Evolutionary conservation across 2,888 invertebrate species (phyloP).

Genomic region (Agriopis marginaria): DNA sequence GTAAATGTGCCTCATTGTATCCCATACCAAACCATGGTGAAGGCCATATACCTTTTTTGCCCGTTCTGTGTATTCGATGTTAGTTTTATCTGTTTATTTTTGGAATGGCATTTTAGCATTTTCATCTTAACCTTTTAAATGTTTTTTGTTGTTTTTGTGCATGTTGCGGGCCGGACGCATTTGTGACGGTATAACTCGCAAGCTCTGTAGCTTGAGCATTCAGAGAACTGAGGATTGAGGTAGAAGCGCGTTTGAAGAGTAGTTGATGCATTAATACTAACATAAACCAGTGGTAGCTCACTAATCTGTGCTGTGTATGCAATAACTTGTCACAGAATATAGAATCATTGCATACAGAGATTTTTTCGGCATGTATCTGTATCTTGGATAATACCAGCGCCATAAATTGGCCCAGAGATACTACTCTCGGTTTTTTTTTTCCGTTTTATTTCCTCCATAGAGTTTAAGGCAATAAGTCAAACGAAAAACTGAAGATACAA

Average conservation of each 20-base stretch:
- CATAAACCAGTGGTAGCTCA: too few species aligned
- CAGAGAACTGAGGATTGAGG: background rate
- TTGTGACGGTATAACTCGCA: background rate
- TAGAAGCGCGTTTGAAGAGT: background rate
- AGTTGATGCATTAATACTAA: too few species aligned
- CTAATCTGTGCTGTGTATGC: too few species aligned
- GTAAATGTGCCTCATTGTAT: constrained; percentile 13
- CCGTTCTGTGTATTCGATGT: constrained; percentile 17
- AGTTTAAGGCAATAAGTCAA: too few species aligned
- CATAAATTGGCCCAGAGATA: too few species aligned
- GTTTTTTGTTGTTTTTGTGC: constrained; percentile 11
- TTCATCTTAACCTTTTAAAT: constrained; percentile 15
- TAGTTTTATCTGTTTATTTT: background rate
- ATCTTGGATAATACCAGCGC: too few species aligned
- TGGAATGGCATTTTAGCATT: constrained; percentile 12
- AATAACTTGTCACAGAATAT: too few species aligned
- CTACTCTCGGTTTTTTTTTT: too few species aligned
- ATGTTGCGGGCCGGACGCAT: constrained; percentile 20
- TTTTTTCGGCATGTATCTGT: too few species aligned
- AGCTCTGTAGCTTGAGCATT: background rate
- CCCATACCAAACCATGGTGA: constrained; percentile 2
- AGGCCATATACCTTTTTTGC: background rate
- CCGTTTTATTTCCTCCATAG: too few species aligned
- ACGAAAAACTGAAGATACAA: too few species aligned
- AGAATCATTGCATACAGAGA: too few species aligned